Percentiles rank a stretch among this genome's conserved stretches.
Conservation (phyloP, 2,113 vertebrate genomes). For the Pollimyrus isidori region DNA sequence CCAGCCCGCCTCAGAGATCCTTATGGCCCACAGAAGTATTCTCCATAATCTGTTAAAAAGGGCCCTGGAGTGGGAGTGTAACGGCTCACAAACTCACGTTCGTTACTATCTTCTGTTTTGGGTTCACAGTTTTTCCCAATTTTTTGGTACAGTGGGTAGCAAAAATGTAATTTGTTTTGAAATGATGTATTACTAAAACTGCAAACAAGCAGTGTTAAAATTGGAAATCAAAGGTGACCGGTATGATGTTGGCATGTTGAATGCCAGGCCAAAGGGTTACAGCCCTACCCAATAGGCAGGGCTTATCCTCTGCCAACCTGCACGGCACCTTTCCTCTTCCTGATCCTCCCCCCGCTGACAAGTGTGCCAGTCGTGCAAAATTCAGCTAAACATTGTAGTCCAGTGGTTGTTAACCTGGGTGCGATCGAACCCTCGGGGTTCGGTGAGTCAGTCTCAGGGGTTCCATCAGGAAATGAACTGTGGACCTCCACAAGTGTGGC, state of each 20-base stretch:
- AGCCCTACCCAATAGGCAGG: no score
- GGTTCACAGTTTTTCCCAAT: background rate
- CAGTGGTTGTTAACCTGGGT: no score
- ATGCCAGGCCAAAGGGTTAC: background rate
- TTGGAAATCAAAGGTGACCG: background rate
- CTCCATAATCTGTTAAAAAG: background rate
- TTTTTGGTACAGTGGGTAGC: background rate
- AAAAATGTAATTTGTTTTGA: background rate
- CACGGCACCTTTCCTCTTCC: background rate
- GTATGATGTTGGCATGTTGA: background rate
- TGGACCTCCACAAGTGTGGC: no score
- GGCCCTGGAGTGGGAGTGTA: background rate
- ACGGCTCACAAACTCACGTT: background rate
- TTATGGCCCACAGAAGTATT: background rate
- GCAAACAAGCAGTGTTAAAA: background rate
- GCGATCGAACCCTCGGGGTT: no score
- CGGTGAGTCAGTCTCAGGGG: no score
- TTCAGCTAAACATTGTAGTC: no score
- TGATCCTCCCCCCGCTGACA: background rate
- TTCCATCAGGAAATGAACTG: no score
- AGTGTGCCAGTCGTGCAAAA: no score
- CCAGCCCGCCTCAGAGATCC: background rate
- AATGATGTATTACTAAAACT: background rate
- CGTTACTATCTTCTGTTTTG: background rate
- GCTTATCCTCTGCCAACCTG: no score